Conservation (phyloP, 2,797 vertebrate species). For the Crotalus adamanteus region DNA sequence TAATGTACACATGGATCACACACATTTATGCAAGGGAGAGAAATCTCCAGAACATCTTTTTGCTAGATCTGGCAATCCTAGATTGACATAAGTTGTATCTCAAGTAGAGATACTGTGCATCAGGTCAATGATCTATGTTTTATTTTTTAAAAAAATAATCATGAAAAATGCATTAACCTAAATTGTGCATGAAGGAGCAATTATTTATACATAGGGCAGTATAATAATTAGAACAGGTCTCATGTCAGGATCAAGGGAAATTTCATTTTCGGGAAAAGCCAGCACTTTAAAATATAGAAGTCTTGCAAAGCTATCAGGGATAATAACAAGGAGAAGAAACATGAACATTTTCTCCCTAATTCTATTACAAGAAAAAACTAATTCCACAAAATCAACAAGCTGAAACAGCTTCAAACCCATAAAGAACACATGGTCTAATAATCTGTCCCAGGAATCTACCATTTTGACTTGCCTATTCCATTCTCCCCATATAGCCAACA, state of each 20-base stretch:
- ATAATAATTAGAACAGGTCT: slow-evolving; percentile 37
- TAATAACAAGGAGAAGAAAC: not conserved
- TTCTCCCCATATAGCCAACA: not conserved
- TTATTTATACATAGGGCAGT: slow-evolving; percentile 50
- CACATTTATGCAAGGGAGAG: not conserved
- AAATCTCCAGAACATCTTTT: not conserved
- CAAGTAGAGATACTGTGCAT: slow-evolving; percentile 37
- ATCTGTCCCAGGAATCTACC: too few relatives aligned
- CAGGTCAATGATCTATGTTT: slow-evolving; percentile 59
- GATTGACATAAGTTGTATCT: slow-evolving; percentile 16
- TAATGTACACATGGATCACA: not conserved
- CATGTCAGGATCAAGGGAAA: slow-evolving; percentile 19
- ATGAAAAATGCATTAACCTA: slow-evolving; percentile 57
- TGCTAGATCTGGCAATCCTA: not conserved
- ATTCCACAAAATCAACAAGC: not conserved
- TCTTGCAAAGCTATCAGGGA: not conserved
- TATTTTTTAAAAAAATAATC: slow-evolving; percentile 35
- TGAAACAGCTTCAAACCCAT: not conserved
- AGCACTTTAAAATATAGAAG: slow-evolving; percentile 37
- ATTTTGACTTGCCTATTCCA: not conserved
- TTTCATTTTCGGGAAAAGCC: slow-evolving; percentile 35
- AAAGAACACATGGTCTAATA: not conserved
- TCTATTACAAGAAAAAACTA: not conserved
- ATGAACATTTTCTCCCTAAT: not conserved
- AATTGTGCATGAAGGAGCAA: slow-evolving; percentile 57